Percentiles rank a stretch among this genome's conserved stretches.
These are phyloP conservation scores for Chrysaora quinquecirrha DNA, from an alignment of 30 jellyfish, hydroid and myxozoan species.

Conservation along the genomic window DNA sequence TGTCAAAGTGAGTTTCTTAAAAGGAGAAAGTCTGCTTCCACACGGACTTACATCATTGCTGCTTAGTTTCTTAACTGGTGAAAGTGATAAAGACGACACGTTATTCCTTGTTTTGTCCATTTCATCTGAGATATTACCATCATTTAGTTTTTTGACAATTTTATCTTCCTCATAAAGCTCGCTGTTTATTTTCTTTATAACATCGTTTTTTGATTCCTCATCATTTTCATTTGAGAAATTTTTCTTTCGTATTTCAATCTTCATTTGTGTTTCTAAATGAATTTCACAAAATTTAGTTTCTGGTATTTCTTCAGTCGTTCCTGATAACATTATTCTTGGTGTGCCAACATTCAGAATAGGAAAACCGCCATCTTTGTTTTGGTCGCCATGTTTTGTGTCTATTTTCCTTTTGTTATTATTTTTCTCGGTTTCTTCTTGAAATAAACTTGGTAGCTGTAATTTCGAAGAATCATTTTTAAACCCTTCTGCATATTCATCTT, in stretches of 20 bases:
- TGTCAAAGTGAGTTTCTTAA: neutral
- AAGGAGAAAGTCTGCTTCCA: neutral
- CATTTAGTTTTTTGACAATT: neutral
- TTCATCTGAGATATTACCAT: neutral
- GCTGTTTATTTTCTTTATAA: neutral
- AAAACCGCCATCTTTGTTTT: neutral
- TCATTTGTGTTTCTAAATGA: neutral
- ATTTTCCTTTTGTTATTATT: neutral
- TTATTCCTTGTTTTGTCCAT: neutral
- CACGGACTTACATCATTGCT: neutral
- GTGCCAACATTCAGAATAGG: neutral
- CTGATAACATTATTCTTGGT: neutral
- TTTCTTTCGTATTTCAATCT: neutral
- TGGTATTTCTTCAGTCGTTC: too few relatives aligned
- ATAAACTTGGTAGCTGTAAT: neutral
- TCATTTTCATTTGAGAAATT: neutral
- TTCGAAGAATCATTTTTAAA: neutral
- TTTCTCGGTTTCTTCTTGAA: neutral
- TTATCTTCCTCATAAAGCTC: neutral
- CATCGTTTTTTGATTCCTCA: neutral
- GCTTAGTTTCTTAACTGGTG: constrained; percentile 4
- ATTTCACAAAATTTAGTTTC: neutral
- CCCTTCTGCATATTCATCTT: neutral
- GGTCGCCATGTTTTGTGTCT: neutral
- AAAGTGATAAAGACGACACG: neutral